A percentile compares a stretch with the other conserved stretches of the same genome.
These are phyloP conservation scores for Pardalotus punctatus DNA, from an alignment of 2,113 vertebrate genomes.

Conservation along the genomic window DNA sequence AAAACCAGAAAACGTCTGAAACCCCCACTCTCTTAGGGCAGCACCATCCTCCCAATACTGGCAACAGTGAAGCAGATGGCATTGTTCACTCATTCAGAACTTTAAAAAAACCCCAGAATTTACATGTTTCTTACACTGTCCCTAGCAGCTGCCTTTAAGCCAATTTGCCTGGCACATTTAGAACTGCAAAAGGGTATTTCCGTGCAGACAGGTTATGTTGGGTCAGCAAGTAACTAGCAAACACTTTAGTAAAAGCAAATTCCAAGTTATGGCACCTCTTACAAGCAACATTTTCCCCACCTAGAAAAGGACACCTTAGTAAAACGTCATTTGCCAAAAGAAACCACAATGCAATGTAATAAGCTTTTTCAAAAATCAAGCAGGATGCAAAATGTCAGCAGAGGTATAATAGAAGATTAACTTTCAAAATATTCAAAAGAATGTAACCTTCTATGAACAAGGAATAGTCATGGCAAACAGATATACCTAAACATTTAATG, in stretches of 20 bases:
- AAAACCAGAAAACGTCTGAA: neutral
- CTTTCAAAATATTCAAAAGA: neutral
- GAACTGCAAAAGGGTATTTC: neutral
- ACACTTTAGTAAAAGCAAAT: neutral
- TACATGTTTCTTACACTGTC: neutral
- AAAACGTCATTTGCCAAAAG: neutral
- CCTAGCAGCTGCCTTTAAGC: neutral
- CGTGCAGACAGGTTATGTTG: fast-evolving
- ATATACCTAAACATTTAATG: neutral
- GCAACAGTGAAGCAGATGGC: neutral
- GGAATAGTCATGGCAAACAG: neutral
- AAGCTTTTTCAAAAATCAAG: neutral
- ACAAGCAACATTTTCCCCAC: neutral
- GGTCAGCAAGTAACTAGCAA: neutral
- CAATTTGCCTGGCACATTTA: neutral
- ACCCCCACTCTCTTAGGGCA: fast-evolving
- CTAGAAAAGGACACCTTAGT: neutral
- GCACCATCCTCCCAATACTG: neutral
- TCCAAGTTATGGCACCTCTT: neutral
- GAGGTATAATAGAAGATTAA: neutral
- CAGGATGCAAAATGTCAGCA: neutral
- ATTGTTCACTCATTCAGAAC: neutral
- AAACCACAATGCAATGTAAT: neutral
- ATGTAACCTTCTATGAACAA: neutral
- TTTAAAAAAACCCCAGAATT: neutral